These are phyloP conservation scores for Polydrusus cervinus DNA, from an alignment of 2,888 invertebrate species.

Conservation along the genomic window DNA sequence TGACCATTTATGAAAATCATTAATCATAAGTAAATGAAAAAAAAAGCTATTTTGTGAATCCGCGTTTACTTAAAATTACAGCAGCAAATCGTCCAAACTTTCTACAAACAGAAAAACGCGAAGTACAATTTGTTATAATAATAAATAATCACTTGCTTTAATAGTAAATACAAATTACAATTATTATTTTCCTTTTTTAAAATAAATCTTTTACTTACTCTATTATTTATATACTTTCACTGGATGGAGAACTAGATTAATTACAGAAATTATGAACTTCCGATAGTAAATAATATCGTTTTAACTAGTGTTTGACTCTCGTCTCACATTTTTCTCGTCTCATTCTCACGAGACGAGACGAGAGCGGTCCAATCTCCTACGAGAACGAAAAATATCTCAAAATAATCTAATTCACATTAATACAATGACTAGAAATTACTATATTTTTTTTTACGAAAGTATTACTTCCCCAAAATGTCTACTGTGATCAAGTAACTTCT, in stretches of 20 bases:
- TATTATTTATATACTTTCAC: slow-evolving; percentile 33
- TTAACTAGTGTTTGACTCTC: too few species aligned
- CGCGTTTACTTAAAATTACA: background rate
- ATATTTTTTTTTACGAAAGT: too few species aligned
- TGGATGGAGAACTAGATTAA: slow-evolving; percentile 10
- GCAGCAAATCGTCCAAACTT: slow-evolving; percentile 1
- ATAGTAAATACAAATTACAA: slow-evolving; percentile 29
- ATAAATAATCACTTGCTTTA: slow-evolving; percentile 27
- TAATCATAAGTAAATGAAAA: slow-evolving; percentile 7
- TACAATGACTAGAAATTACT: too few species aligned
- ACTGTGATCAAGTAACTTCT: too few species aligned
- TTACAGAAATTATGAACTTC: slow-evolving; percentile 9
- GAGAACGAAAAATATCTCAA: too few species aligned
- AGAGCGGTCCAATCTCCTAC: too few species aligned
- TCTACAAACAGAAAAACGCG: slow-evolving; percentile 25
- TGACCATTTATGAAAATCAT: too few species aligned
- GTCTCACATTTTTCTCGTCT: too few species aligned
- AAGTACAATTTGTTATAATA: slow-evolving; percentile 27
- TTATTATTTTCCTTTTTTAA: slow-evolving; percentile 19
- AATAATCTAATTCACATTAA: too few species aligned
- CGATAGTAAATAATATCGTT: background rate
- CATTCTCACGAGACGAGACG: too few species aligned
- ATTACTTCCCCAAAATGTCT: too few species aligned
- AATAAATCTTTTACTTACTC: slow-evolving; percentile 18
- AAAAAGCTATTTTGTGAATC: slow-evolving; percentile 7